Percentiles rank a stretch among this genome's conserved stretches.
phyloP scores from a whole-genome alignment of 2,888 invertebrate species.

The Prostheceraeus crozeri region DNA sequence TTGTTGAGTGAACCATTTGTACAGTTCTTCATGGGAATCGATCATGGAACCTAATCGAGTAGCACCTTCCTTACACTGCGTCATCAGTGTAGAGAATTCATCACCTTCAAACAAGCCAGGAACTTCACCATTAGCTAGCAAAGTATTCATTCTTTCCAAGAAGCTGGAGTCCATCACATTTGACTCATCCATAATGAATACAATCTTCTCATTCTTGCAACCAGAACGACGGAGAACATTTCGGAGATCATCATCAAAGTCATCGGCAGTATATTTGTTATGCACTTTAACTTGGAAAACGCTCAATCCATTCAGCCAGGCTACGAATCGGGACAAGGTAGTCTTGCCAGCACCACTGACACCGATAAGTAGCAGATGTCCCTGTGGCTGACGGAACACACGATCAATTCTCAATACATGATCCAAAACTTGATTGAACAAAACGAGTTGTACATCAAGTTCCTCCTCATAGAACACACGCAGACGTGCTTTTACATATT shows the following conservation, averaged over 20 bases:
- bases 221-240: slow-evolving; percentile 60
- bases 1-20: slow-evolving; percentile 95
- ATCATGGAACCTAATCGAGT: slow-evolving; percentile 95
- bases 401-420: slow-evolving; percentile 96
- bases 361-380: slow-evolving; percentile 90
- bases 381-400: slow-evolving; percentile 97
- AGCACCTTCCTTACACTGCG: slow-evolving; percentile 97
- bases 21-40: slow-evolving; percentile 93
- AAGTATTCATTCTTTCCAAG: slow-evolving; percentile 95
- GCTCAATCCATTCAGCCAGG: slow-evolving; percentile 98
- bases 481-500: slow-evolving; percentile 90
- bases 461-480: slow-evolving; percentile 99
- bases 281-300: slow-evolving; percentile 93
- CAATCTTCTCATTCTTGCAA: slow-evolving; percentile 76
- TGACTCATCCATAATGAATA: slow-evolving; percentile 96
- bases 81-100: slow-evolving; percentile 96
- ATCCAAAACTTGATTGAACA: slow-evolving; percentile 97
- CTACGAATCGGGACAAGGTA: slow-evolving; percentile 93
- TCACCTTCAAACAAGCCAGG: slow-evolving; percentile 67
- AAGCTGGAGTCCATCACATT: slow-evolving; percentile 97
- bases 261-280: slow-evolving; percentile 95
- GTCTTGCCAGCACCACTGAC: slow-evolving; percentile 99
- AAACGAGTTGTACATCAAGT: slow-evolving; percentile 88
- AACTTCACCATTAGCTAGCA: slow-evolving; percentile 93
- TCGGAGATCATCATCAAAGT: slow-evolving; percentile 96